Base-by-base conservation (phyloP, 2,797 vertebrate genomes). In the Darevskia mixta region DNA sequence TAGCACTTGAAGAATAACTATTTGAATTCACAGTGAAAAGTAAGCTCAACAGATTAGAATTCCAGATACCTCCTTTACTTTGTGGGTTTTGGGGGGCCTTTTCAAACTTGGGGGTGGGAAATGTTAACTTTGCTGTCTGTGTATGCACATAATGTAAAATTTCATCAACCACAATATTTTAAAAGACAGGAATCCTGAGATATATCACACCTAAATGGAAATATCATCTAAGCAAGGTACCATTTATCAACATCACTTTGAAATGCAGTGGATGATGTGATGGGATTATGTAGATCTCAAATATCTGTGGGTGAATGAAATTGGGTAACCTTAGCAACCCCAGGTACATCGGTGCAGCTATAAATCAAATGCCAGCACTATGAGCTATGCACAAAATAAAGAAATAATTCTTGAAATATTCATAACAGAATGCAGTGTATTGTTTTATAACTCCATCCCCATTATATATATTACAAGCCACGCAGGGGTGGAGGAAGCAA, bases 211-310 rank as follows among this genome's bases (percentile, higher is more conserved):
- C 97, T 97, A 98, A 98, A 98, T 97, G 98, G 98, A 98, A 98
- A 98, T 98, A 99, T 98, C 98, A 98, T 98, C 98, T 97, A 97
- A 97, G 97, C 97, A 96, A 96, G 97, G 97, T 97, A 96, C 97
- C 98, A 98, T 99, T 98, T 98, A 98, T 99, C 98, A 99, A 97
- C 92, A 97, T 96, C 97, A 97, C 98, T 97, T 96, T 96, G 97
- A 98, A 97, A 98, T 97, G 96, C 96, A 95, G 96, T 97, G 98
- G 98, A 97, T 97, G 98, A 98, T 98, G 97, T 98, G 97, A 98
- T 98, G 98, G 98, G 98, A 98, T 99, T 98, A 98, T 99, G 98
- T 98, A 99, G 98, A 99, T 99, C 98, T 98, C 97, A 97, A 97
- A 97, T 97, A 98, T 98, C 98, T 97, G 95, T 91, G 97, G 98